These are phyloP conservation scores for Andrena bicolor DNA, from an alignment of 2,888 invertebrate species.

Conservation along the genomic window DNA sequence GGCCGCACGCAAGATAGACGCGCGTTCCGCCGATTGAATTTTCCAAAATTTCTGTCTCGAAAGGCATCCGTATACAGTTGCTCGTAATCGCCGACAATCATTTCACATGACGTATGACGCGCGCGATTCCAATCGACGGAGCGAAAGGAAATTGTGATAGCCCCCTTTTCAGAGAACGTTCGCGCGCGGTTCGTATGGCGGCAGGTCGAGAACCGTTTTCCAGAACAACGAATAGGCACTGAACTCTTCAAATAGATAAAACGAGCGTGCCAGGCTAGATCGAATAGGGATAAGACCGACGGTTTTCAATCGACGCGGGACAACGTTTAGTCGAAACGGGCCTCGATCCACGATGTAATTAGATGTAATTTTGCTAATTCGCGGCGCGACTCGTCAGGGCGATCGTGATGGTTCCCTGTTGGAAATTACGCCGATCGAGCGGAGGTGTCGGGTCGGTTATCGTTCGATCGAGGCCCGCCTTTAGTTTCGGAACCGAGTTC, in stretches of 20 bases:
- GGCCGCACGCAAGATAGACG: slow-evolving; percentile 7
- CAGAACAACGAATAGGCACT: slow-evolving; percentile 61
- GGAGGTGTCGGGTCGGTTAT: background rate
- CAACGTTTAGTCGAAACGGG: slow-evolving; percentile 3
- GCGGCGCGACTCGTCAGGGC: slow-evolving; percentile 18
- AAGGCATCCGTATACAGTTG: slow-evolving; percentile 12
- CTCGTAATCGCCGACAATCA: slow-evolving; percentile 62
- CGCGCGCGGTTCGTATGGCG: background rate
- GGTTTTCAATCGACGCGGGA: slow-evolving; percentile 16
- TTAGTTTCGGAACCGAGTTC: slow-evolving; percentile 5
- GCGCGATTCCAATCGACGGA: slow-evolving; percentile 10
- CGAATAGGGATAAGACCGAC: slow-evolving; percentile 14
- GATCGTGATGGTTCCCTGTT: slow-evolving; percentile 2
- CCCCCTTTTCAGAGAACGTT: background rate
- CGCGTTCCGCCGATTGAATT: slow-evolving; percentile 20
- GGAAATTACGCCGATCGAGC: slow-evolving; percentile 15
- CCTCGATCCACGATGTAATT: slow-evolving; percentile 33
- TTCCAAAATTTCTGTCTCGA: slow-evolving; percentile 22
- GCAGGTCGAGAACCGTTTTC: slow-evolving; percentile 43
- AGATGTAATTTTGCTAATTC: slow-evolving; percentile 56
- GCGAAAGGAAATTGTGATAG: slow-evolving; percentile 42
- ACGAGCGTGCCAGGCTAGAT: background rate
- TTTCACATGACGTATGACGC: slow-evolving; percentile 25
- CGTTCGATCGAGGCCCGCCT: background rate
- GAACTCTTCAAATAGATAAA: slow-evolving; percentile 25